Base-by-base conservation (phyloP, 2,888 invertebrate species). In the Himalopsyche japonica region DNA sequence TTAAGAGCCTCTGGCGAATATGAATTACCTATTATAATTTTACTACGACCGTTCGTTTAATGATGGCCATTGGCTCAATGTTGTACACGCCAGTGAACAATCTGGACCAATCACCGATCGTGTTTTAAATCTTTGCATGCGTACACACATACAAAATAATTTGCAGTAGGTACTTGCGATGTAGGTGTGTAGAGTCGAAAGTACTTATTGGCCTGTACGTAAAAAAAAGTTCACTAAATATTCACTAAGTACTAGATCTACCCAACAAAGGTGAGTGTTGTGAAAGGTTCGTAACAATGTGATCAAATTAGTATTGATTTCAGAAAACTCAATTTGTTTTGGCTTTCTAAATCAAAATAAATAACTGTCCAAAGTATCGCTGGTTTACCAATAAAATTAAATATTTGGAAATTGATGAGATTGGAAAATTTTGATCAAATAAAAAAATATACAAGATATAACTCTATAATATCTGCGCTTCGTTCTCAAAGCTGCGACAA, bases 51-150 rank as follows among this genome's bases (percentile, higher is more conserved):
- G 57, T 57, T 57, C 57, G 57, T 10, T 57, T 57, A 57, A 57
- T 57, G 20, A n/a, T 27, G 79, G 79, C 79, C 57, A 57, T 57
- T 57, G 57, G 57, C 57, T 57, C 57, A 57, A 57, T 20, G 57
- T 24, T 57, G 24, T 57, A 57, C 57, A 57, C 57, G 57, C 84
- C 77, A 30, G 20, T 81, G 78, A 78, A 64, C 81, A 43, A 76
- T 85, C 80, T 85, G 86, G 85, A 86, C 86, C 86, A 86, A 86
- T 86, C 77, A 82, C 82, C 80, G 82, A 77, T 79, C 85, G 70
- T 76, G 82, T 80, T 80, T 86, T 80, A 76, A 80, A 86, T 81
- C 80, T 76, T 78, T 76, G 43, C 57, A 77, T 64, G 49, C 85
- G 76, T 70, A 27, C 83, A 49, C 76, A 82, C 80, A 80, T 78